These are phyloP conservation scores for Gallinago nigripennis DNA, from an alignment of 2,797 vertebrate species.

Conservation along the genomic window DNA sequence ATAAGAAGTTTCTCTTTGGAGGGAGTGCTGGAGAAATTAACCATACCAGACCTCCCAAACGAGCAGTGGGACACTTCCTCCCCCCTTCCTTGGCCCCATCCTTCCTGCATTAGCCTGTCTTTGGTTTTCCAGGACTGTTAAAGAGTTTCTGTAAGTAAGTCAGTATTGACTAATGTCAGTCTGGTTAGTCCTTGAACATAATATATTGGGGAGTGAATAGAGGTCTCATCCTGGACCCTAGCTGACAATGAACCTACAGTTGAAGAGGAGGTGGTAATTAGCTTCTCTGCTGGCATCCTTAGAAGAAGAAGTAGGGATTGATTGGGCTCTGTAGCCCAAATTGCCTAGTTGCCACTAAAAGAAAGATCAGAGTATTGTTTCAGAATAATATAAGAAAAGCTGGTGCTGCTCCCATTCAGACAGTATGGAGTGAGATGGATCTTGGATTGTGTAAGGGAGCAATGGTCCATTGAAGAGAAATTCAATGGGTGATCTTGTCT, in stretches of 20 bases:
- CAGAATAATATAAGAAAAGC: not conserved
- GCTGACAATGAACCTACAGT: constrained; percentile 18
- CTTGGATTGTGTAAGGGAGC: not conserved
- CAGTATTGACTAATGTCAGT: not conserved
- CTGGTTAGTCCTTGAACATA: not conserved
- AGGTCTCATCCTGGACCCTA: not conserved
- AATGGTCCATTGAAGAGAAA: constrained; percentile 15
- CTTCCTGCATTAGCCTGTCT: accelerated
- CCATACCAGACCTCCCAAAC: accelerated
- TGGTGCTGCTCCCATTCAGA: not conserved
- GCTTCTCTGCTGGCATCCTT: constrained; percentile 27
- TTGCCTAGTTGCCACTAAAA: not conserved
- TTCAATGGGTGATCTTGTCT: constrained; percentile 39
- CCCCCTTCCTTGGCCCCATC: too few species aligned
- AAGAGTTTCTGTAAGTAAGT: not conserved
- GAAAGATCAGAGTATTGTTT: not conserved
- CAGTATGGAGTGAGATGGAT: not conserved
- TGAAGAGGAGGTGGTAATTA: constrained; percentile 27
- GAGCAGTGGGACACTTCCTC: accelerated
- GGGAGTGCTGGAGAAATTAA: not conserved
- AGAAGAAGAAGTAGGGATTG: constrained; percentile 25
- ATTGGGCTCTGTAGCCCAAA: not conserved
- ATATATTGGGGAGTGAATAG: not conserved
- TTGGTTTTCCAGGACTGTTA: not conserved
- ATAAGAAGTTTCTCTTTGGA: not conserved